Evolutionary conservation across 2,888 invertebrate species (phyloP), one percentile per base, ranked within the genome.

Genomic region (Athalia circularis): DNA sequence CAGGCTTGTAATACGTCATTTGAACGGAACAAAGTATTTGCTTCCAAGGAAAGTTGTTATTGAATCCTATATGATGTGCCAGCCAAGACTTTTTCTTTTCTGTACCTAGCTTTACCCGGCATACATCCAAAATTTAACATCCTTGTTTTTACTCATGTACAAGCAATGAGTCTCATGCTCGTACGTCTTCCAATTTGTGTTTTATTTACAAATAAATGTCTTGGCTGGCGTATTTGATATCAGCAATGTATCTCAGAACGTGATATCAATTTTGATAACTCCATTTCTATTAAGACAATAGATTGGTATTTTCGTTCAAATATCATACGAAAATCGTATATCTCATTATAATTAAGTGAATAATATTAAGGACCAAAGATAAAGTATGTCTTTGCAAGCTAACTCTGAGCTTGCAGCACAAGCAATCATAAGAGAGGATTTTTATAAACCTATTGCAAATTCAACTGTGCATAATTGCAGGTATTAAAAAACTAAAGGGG

Each of bases 341-440:
- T 50, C 50, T 11, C 50, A 62, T 62, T 48, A 75, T 75, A 75
- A 57, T 11, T 62, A 43, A 75, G 75, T 29, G 50, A 75, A 62
- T 75, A 88, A 85, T 83, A 78, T 88, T 88, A 89, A 89, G 88
- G 88, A 90, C 90, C 90, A 90, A 90, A 90, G 90, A 90, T 88
- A 86, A 81, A 85, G 84, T 86, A 86, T 65, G 81, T 83, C 85
- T 87, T 81, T 82, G 84, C 83, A 83, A 85, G 81, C 81, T 84
- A 82, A 85, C 83, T 82, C 81, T 83, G 83, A 84, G 81, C 86
- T 87, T 87, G 83, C 83, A 80, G 68, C 82, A 82, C 80, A 84
- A 87, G 82, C 83, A 83, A 83, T 85, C 81, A 82, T 81, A 81
- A 82, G 78, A 72, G 72, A 72, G 15, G 47, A 50, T 75, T 75